Base-by-base conservation (phyloP, 2,797 vertebrate genomes). In the Danio choprae region DNA sequence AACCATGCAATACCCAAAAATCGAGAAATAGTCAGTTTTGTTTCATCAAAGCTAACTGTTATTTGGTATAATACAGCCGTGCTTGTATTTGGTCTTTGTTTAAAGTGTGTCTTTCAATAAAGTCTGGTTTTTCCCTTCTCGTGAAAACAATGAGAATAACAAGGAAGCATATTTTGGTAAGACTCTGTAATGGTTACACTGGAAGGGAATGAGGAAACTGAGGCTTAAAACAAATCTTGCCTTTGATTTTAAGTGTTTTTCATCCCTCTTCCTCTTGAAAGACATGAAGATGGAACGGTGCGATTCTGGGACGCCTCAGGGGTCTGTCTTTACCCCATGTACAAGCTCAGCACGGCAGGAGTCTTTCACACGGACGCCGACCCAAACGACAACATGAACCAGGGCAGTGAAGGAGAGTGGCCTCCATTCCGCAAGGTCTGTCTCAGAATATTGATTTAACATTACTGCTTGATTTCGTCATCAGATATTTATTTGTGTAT, bases 221-320 rank as follows among this genome's bases (percentile, higher is more conserved):
- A 12, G 15, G n/a, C 4, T 46, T 13, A 46, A 44, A 65, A 53
- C 3, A 1, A 0, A 46, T 60, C 10, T 7, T 46, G 29, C 43
- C 4, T 29, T 50, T 60, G 10, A 15, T 69, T 15, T 64, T 59
- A 69, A 55, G 5, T 7, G 29, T 65, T 43, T 64, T 72, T 12
- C 18, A 38, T 76, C 38, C 6, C 20, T 81, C 3, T 74, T 74
- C 22, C 72, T 58, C 7, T 18, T 16, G 0, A 0, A 71, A 99
- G 98, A 81, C 98, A 99, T 0, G 98, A 99, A 84, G 98, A 99
- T 0, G 98, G 97, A 60, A 97, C 97, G 0, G 96, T 99, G 65
- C 91, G 96, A 5, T 99, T 99, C 91, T 99, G 97, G 98, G 97
- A 99, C 1, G 97, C 97, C 0, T 99, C 98, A 0, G 98, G 97